Evolutionary conservation across 2,888 invertebrate species (phyloP).

Genomic region (Brenthis ino): DNA sequence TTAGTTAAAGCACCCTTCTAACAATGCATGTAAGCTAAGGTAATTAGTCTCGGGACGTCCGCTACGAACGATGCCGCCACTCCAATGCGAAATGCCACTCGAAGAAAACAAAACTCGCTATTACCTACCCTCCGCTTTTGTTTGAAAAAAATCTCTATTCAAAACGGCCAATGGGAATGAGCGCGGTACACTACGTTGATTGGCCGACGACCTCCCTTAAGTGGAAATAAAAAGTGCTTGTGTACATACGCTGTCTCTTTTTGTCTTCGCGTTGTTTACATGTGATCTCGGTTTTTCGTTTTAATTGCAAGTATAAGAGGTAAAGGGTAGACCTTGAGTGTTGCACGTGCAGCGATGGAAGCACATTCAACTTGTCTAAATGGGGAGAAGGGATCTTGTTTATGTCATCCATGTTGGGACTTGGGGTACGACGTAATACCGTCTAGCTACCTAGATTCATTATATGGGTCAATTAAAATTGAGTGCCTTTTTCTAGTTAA

Average conservation of each 20-base stretch:
- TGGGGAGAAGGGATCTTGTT: slow-evolving; percentile 65
- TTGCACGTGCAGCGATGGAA: slow-evolving; percentile 71
- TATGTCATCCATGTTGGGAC: slow-evolving; percentile 62
- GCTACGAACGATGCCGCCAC: slow-evolving; percentile 64
- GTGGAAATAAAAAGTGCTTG: slow-evolving; percentile 80
- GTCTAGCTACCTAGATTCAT: slow-evolving; percentile 43
- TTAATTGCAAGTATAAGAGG: slow-evolving; percentile 80
- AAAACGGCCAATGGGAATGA: slow-evolving; percentile 79
- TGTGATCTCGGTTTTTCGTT: slow-evolving; percentile 74
- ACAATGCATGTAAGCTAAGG: slow-evolving; percentile 70
- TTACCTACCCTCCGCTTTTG: slow-evolving; percentile 79
- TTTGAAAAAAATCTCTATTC: slow-evolving; percentile 77
- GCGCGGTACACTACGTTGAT: slow-evolving; percentile 76
- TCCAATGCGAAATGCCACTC: slow-evolving; percentile 76
- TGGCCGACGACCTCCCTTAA: slow-evolving; percentile 79
- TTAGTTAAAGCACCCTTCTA: slow-evolving; percentile 61
- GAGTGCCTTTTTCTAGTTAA: slow-evolving; percentile 30
- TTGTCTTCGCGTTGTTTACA: slow-evolving; percentile 52
- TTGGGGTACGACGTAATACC: slow-evolving; percentile 45
- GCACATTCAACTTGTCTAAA: slow-evolving; percentile 74
- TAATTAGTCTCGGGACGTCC: slow-evolving; percentile 77
- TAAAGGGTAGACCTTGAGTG: slow-evolving; percentile 80
- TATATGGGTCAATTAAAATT: slow-evolving; percentile 49
- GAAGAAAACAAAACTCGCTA: slow-evolving; percentile 79
- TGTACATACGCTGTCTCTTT: slow-evolving; percentile 71